Percentiles rank a stretch among this genome's conserved stretches.
Evolutionary conservation across 2,888 invertebrate species (phyloP).

Genomic region (Melinaea marsaeus): DNA sequence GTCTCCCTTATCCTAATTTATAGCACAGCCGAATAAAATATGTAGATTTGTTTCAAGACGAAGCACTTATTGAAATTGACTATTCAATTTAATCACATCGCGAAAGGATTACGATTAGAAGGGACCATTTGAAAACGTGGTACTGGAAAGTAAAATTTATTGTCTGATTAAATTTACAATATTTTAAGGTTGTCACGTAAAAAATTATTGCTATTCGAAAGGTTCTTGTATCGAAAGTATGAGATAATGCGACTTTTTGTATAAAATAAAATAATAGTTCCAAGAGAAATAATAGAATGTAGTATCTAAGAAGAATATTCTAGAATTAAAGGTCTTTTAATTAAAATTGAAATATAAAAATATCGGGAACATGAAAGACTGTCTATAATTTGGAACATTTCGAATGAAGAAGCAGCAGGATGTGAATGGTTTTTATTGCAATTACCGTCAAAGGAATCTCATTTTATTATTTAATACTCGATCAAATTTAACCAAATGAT

Average conservation of each 20-base stretch:
- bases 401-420: constrained; percentile 11
- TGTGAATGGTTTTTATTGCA: constrained; percentile 16
- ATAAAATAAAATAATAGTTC: too few species aligned
- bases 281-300: too few species aligned
- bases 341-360: neutral
- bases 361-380: neutral
- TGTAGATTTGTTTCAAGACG: constrained; percentile 64
- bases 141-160: constrained; percentile 1
- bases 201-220: neutral
- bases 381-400: constrained; percentile 7
- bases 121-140: neutral
- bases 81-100: constrained; percentile 48
- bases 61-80: constrained; percentile 75
- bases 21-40: constrained; percentile 61
- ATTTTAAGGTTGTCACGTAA: constrained; percentile 5
- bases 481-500: constrained; percentile 18
- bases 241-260: too few species aligned
- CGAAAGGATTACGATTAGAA: neutral
- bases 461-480: constrained; percentile 18
- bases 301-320: neutral
- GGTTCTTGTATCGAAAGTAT: too few species aligned
- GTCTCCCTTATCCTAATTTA: constrained; percentile 50
- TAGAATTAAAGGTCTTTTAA: neutral
- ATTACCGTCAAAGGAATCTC: constrained; percentile 19
- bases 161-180: constrained; percentile 14